Base-by-base conservation (phyloP, 2,888 invertebrate genomes). In the Resseliella maxima region DNA sequence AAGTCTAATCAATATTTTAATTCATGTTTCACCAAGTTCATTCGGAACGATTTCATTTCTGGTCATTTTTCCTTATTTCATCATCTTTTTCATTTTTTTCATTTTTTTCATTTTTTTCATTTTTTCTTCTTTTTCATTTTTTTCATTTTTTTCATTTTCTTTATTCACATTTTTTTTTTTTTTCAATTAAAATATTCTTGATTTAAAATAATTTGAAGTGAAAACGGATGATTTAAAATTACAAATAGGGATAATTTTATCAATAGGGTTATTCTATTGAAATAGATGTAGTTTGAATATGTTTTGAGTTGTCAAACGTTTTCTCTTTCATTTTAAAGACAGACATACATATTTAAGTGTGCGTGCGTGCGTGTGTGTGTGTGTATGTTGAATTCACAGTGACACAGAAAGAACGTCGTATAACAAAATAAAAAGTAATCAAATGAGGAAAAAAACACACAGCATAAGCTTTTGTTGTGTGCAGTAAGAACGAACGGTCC, bases 341-440 rank as follows among this genome's bases (percentile, higher is more conserved):
- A 50, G 46, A 72, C 72, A 72, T 35, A 72, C 2, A 24, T 0
- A 72, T 72, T 72, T 35, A 72, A 27, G 15, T 59, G 59, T 59
- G n/a, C n/a, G 12, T 12, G 5, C 5, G 41, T 41, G 5, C 41
- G 41, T 41, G 5, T 12, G 41, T 41, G 41, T 41, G 41, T 12
- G 12, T 8, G 12, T 41, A 12, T 41, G 31, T 72, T 72, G 31
- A 35, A 31, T 35, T 72, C 31, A 72, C 72, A 72, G 72, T 72
- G 72, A 83, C 83, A 83, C 83, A 83, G 38, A 83, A 83, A 38
- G 59, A 83, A 83, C 83, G 83, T 83, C 38, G 83, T 38, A 83
- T 8, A 83, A n/a, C 38, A 38, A 36, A 83, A 83, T 83, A 31
- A 72, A 83, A 81, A 81, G 72, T 36, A 72, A 72, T 72, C 72